Base-by-base conservation (phyloP, 2,113 vertebrate genomes). In the Craseonycteris thonglongyai region DNA sequence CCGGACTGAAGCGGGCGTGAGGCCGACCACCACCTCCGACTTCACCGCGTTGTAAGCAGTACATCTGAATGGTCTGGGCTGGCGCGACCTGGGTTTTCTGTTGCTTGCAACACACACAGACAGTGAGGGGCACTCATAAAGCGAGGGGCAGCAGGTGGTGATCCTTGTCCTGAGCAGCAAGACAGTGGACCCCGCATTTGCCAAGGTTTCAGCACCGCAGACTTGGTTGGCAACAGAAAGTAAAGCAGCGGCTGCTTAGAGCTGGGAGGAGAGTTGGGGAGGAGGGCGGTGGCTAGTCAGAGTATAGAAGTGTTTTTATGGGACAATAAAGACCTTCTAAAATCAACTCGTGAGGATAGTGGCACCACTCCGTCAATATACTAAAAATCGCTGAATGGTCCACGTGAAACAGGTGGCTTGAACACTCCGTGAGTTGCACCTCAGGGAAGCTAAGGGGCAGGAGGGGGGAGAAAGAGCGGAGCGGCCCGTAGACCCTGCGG, bases 321-420 rank as follows among this genome's bases (percentile, higher is more conserved):
- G 24, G 5, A 26, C 58, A 81, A 84, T 74, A 69, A 65, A 90
- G 87, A 63, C 68, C n/a, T 71, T 91, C 51, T 71, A 65, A 49
- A 78, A 58, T 82, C 78, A 69, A 47, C 63, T 28, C 75, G 5
- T 65, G 54, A 35, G 26, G 28, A 68, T 51, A 65, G 47, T 38
- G 75, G 51, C 7, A 65, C 45, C 58, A 71, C 72, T 85, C 45
- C 88, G 40, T 83, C 76, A 94, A 84, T 84, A 96, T 18, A 69
- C 76, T 84, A 95, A 93, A 94, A 68, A 18, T 75, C 75, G 79
- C 21, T 75, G 90, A 68, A 72, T 38, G 61, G 42, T 65, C 69
- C 42, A 18, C 49, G 45, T 45, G 68, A 66, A 33, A 79, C 0
- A 28, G 93, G 71, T 61, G 40, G 54, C 63, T 58, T 51, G 56